Percentiles rank a stretch among this genome's conserved stretches.
phyloP scores from a whole-genome alignment of 2,888 invertebrate genomes.

The Eupeodes latifasciatus region DNA sequence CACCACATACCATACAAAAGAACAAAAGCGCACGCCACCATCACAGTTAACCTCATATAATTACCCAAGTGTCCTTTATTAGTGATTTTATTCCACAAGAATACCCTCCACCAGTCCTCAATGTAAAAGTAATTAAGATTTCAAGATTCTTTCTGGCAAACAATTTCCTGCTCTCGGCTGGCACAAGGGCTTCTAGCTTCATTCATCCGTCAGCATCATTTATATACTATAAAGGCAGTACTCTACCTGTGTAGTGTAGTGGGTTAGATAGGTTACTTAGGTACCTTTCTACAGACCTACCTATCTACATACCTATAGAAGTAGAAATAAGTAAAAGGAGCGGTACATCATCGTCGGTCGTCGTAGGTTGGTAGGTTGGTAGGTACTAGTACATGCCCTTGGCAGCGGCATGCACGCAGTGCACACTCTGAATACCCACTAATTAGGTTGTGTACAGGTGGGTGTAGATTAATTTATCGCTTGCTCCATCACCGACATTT shows the following conservation, averaged over 20 bases:
- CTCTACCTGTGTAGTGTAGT: background rate
- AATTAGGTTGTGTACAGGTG: slow-evolving; percentile 61
- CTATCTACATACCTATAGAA: background rate
- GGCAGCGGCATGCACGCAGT: slow-evolving; percentile 60
- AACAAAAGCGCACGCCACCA: slow-evolving; percentile 18
- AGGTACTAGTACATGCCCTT: slow-evolving; percentile 42
- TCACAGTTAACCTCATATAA: slow-evolving; percentile 37
- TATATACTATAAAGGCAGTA: slow-evolving; percentile 6
- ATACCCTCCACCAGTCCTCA: slow-evolving; percentile 51
- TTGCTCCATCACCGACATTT: slow-evolving; percentile 25
- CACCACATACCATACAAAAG: background rate
- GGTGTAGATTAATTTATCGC: slow-evolving; percentile 55
- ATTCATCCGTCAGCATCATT: slow-evolving; percentile 42
- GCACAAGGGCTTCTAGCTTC: slow-evolving; percentile 22
- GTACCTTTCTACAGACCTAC: too few species aligned
- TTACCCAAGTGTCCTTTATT: slow-evolving; percentile 59
- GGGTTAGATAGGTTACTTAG: background rate
- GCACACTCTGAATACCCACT: slow-evolving; percentile 65
- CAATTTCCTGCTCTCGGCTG: slow-evolving; percentile 41
- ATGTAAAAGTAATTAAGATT: slow-evolving; percentile 70
- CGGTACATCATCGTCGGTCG: background rate
- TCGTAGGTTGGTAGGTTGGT: too few species aligned
- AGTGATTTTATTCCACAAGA: slow-evolving; percentile 59
- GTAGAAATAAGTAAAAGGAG: background rate
- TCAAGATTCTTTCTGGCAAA: slow-evolving; percentile 57